Percentiles rank a stretch among this genome's conserved stretches.
These are phyloP conservation scores for Origma solitaria DNA, from an alignment of 2,113 vertebrate species.

Conservation along the genomic window DNA sequence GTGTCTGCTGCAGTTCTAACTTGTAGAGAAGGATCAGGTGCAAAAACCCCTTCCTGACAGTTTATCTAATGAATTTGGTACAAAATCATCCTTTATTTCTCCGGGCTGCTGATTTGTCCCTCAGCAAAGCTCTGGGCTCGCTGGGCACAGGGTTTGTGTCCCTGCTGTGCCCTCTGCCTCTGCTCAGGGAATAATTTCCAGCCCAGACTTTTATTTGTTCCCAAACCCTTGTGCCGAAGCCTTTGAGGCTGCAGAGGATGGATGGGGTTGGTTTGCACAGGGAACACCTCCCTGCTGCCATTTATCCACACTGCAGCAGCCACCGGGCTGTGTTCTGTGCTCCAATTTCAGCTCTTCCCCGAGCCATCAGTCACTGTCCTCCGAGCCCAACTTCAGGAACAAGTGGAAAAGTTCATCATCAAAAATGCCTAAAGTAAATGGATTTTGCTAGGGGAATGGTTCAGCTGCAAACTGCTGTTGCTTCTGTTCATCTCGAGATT, in stretches of 20 bases:
- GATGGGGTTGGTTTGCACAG: neutral
- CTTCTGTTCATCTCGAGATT: neutral
- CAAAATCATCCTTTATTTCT: neutral
- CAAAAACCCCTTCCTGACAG: neutral
- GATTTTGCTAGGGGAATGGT: neutral
- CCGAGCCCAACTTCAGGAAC: neutral
- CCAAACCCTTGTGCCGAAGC: neutral
- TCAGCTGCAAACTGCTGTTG: neutral
- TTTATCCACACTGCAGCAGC: neutral
- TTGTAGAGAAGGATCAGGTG: neutral
- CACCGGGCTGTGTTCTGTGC: neutral
- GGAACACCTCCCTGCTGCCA: neutral
- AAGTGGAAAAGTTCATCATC: neutral
- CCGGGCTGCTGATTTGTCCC: rapidly evolving
- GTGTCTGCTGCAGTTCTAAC: neutral
- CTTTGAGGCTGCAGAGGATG: neutral
- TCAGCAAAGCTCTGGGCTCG: neutral
- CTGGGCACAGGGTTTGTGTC: neutral
- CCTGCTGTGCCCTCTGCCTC: neutral
- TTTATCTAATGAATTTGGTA: neutral
- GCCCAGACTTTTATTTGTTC: neutral
- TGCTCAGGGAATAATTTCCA: neutral
- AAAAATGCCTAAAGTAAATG: neutral
- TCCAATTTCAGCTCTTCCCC: neutral
- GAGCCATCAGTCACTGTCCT: neutral